These are phyloP conservation scores for Drosophila austrosaltans DNA, from an alignment of 2,888 invertebrate genomes.

Conservation along the genomic window DNA sequence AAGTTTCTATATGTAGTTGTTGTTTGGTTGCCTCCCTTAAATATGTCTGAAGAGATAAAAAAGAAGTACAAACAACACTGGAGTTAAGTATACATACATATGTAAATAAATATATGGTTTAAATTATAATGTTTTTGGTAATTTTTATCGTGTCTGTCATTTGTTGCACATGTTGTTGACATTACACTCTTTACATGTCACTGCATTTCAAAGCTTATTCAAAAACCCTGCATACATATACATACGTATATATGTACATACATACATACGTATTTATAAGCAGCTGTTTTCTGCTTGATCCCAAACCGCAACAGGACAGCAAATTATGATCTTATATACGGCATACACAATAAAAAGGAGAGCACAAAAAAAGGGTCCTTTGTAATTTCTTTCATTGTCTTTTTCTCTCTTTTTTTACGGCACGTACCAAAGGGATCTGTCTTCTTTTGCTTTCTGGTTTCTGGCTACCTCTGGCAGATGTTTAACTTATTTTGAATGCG, in stretches of 20 bases:
- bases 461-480: not conserved
- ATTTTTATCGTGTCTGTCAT: slow-evolving; percentile 35
- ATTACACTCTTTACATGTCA: slow-evolving; percentile 31
- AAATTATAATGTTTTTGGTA: slow-evolving; percentile 42
- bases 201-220: slow-evolving; percentile 33
- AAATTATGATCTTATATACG: slow-evolving; percentile 40
- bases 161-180: slow-evolving; percentile 66
- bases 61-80: not conserved
- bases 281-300: slow-evolving; percentile 50
- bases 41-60: not conserved
- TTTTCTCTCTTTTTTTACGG: not conserved
- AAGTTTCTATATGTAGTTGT: no score
- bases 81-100: not conserved
- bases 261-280: not conserved
- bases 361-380: slow-evolving; percentile 14
- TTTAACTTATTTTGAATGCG: slow-evolving; percentile 1
- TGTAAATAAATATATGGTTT: not conserved
- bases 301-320: slow-evolving; percentile 46
- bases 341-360: slow-evolving; percentile 28
- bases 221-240: not conserved
- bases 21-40: not conserved
- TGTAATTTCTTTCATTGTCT: not conserved
- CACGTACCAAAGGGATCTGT: slow-evolving; percentile 13
- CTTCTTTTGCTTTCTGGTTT: not conserved
- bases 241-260: not conserved